Evolutionary conservation across 2,113 vertebrate genomes (phyloP).

Genomic region (Pelecanoides urinatrix): DNA sequence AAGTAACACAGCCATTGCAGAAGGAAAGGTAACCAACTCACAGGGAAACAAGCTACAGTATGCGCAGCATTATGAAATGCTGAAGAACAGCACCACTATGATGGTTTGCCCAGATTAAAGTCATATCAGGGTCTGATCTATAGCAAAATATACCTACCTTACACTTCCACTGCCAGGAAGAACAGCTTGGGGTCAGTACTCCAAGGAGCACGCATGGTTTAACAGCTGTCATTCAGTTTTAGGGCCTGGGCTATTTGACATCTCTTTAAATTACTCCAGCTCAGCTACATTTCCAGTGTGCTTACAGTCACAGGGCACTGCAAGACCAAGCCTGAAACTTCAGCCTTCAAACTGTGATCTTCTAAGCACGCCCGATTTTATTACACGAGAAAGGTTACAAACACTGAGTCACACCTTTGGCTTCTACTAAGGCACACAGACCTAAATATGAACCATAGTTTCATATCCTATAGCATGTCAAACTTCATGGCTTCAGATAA

Average conservation of each 20-base stretch:
- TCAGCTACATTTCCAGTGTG: neutral
- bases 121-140: neutral
- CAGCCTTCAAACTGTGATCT: neutral
- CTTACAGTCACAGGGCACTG: neutral
- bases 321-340: neutral
- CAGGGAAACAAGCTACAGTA: neutral
- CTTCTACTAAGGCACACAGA: neutral
- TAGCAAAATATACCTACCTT: neutral
- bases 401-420: neutral
- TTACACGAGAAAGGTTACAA: neutral
- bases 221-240: neutral
- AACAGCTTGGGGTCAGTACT: neutral
- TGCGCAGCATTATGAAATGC: neutral
- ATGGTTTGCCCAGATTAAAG: neutral
- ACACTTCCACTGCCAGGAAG: neutral
- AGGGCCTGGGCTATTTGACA: neutral
- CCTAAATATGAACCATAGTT: neutral
- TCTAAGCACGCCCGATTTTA: neutral
- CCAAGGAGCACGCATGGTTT: neutral
- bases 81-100: neutral
- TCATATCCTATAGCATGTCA: neutral
- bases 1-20: neutral
- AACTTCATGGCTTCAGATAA: neutral
- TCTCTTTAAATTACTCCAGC: neutral
- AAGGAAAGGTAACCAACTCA: neutral